Evolutionary conservation across 2,888 invertebrate species (phyloP), one percentile per base, ranked within the genome.

Genomic region (Smittia aterrima): DNA sequence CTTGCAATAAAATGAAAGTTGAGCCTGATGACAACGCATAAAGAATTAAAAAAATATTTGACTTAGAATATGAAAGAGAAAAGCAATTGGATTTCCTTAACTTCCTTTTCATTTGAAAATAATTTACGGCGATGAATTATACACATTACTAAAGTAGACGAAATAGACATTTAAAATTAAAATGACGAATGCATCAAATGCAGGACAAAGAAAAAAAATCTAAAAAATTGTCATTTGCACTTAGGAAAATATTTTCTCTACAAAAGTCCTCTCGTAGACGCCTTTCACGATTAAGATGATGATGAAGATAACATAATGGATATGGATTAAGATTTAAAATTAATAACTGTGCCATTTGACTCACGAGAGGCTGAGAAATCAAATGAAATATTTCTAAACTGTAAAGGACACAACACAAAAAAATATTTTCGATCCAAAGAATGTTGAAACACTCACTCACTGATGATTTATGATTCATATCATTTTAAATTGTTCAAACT

Each of bases 251-350:
- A 2, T 67, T 47, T 54, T 70, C 70, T 70, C 54, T 53, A 70
- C 53, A 70, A 53, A 70, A 64, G 32, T 70, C 70, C 70, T 70
- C 70, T 70, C 70, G 53, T 70, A 70, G 70, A 68, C 68, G 68
- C 70, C 70, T 70, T 70, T 70, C 27, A 70, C 25, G 53, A 32
- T 32, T 32, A 32, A 32, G 9, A 64, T 25, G 13, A 64, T 25
- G 13, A 64, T 27, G 32, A 64, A 24, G 27, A 20, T 3, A 58
- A 58, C 22, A 58, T 58, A 9, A 58, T 58, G 22, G 18, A 58
- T 58, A 20, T 58, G 18, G 9, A 32, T 9, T 32, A 22, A n/a
- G 22, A 58, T 58, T 58, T 58, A 58, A 58, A 2, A 20, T 18
- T 11, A 47, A 67, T 18, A 54, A 68, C 22, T 68, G 68, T 70